These are phyloP conservation scores for Dorcus parallelipipedus DNA, from an alignment of 2,888 invertebrate genomes.

Conservation along the genomic window DNA sequence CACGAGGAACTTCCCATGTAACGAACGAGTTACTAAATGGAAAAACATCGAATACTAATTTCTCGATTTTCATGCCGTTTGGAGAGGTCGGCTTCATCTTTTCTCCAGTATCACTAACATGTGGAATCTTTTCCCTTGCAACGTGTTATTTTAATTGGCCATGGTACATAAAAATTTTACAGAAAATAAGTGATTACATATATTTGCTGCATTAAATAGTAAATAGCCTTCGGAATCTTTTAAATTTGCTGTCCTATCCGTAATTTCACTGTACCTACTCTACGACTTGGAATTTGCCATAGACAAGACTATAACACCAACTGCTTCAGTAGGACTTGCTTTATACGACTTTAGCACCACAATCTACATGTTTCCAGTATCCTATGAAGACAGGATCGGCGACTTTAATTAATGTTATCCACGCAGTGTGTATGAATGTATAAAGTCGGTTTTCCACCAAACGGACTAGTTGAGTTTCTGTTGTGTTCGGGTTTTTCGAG, in stretches of 20 bases:
- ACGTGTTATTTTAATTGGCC: slow-evolving; percentile 81
- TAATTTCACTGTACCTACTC: slow-evolving; percentile 98
- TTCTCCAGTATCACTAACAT: slow-evolving; percentile 68
- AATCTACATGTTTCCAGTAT: slow-evolving; percentile 90
- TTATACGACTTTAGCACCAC: slow-evolving; percentile 96
- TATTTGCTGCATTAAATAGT: slow-evolving; percentile 92
- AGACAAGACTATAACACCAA: slow-evolving; percentile 93
- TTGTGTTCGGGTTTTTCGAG: too few species aligned
- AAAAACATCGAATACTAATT: slow-evolving; percentile 99
- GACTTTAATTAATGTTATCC: slow-evolving; percentile 96
- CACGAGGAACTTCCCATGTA: slow-evolving; percentile 87
- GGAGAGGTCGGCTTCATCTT: slow-evolving; percentile 73
- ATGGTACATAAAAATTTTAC: slow-evolving; percentile 77
- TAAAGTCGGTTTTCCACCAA: slow-evolving; percentile 67
- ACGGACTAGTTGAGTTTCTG: too few species aligned
- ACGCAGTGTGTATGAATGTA: slow-evolving; percentile 97
- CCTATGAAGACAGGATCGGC: slow-evolving; percentile 97
- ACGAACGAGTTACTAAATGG: slow-evolving; percentile 88
- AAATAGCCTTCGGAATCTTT: slow-evolving; percentile 74
- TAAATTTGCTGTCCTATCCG: slow-evolving; percentile 79
- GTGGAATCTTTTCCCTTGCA: slow-evolving; percentile 96
- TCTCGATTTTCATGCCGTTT: slow-evolving; percentile 98
- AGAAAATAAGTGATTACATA: slow-evolving; percentile 97
- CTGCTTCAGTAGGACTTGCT: slow-evolving; percentile 84
- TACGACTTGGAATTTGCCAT: slow-evolving; percentile 86